These are phyloP conservation scores for Paguma larvata DNA, from an alignment of 2,797 vertebrate genomes.

Conservation along the genomic window DNA sequence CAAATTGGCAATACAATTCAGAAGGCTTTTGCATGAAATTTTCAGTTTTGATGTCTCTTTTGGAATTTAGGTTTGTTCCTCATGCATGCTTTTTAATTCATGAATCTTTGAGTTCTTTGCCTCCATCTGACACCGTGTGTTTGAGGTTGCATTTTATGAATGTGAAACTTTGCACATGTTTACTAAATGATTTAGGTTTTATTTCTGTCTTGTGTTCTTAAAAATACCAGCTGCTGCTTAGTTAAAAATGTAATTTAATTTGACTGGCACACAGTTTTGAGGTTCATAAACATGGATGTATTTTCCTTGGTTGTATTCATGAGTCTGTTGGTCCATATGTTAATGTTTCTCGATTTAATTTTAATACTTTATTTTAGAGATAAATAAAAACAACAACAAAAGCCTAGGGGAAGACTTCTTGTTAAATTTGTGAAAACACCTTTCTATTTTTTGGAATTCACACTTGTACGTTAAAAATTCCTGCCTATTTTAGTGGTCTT, in stretches of 20 bases:
- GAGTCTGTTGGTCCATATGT: conserved; percentile 72
- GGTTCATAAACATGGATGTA: conserved; percentile 71
- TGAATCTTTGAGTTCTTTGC: conserved; percentile 56
- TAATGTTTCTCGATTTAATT: conserved; percentile 75
- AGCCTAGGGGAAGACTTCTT: neutral
- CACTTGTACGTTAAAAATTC: conserved; percentile 39
- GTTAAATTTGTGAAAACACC: conserved; percentile 51
- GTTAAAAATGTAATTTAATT: conserved; percentile 79
- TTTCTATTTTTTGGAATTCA: conserved; percentile 59
- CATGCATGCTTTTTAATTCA: conserved; percentile 34
- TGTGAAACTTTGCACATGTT: conserved; percentile 63
- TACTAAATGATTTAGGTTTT: conserved; percentile 73
- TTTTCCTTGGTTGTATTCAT: conserved; percentile 78
- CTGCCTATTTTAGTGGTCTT: conserved; percentile 35
- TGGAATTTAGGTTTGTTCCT: conserved; percentile 53
- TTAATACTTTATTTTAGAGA: conserved; percentile 62
- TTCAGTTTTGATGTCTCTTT: conserved; percentile 37
- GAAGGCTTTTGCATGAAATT: neutral
- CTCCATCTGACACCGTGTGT: conserved; percentile 61
- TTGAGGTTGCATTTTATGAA: conserved; percentile 73
- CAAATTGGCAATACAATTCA: neutral
- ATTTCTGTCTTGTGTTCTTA: conserved; percentile 74
- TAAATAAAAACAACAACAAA: conserved; percentile 69
- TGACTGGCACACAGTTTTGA: conserved; percentile 74
- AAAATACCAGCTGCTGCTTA: conserved; percentile 79